Base-by-base conservation (phyloP, 2,113 vertebrate species). In the Montifringilla adamsi region DNA sequence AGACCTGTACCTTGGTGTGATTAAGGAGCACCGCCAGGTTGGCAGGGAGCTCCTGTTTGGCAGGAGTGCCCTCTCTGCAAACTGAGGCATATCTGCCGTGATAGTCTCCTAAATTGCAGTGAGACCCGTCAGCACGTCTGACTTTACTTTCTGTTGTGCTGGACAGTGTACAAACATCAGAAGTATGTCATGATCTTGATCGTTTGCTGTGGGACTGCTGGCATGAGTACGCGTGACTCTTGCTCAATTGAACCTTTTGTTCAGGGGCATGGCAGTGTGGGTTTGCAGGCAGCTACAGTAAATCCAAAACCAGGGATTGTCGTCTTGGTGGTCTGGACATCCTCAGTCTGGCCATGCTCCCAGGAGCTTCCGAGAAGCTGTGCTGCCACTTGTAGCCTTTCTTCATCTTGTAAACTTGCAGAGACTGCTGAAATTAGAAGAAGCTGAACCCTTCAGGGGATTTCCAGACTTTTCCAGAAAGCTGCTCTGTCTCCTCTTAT, bases 161-260 rank as follows among this genome's bases (percentile, higher is more conserved):
- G 94, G 93, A 90, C 1, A 0, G 55, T 93, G 90, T 91, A 93
- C 95, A 95, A 95, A 86, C 84, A 95, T 94, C 81, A 93, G 94
- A 95, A 95, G 72, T 90, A 90, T 95, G 94, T 90, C 90, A 88
- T 88, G 90, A 96, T 97, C 93, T 94, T 96, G 90, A 95, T 95
- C 95, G 93, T 93, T 91, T 63, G 9, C 87, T 88, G 89, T 94
- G 91, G 94, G 91, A 55, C 90, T 95, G 90, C 90, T 96, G 96
- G 93, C 96, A 96, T 79, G 87, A 82, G 84, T 87, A 83, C 2
- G 75, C 43, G 46, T 95, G 95, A 94, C 94, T 95, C 87, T 94
- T 96, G 94, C 87, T 94, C 96, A 97, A 94, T 95, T 95, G 94
- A 96, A 90, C 93, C 95, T 97, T 95, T 96, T 95, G 93, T 97